These are phyloP conservation scores for Lampropteryx suffumata DNA, from an alignment of 2,888 invertebrate species.

Conservation along the genomic window DNA sequence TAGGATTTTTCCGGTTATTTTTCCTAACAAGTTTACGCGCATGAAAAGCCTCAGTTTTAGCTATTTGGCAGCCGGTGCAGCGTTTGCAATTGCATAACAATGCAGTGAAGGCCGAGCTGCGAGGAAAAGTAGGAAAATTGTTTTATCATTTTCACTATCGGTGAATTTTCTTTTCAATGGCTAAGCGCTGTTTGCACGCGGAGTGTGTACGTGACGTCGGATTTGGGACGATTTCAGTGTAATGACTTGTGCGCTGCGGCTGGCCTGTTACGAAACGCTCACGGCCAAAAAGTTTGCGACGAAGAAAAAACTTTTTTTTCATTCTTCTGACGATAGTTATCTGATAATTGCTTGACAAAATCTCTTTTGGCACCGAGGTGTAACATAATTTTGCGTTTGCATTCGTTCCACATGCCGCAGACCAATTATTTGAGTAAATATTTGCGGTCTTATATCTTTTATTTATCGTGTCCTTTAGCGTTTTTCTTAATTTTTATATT, in stretches of 20 bases:
- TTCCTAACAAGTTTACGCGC: conserved; percentile 52
- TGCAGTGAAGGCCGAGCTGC: conserved; percentile 70
- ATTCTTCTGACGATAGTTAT: conserved; percentile 63
- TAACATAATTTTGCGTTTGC: conserved; percentile 49
- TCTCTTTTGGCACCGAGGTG: conserved; percentile 62
- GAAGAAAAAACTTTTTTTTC: conserved; percentile 60
- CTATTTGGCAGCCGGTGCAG: conserved; percentile 58
- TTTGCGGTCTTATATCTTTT: conserved; percentile 44
- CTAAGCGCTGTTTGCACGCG: conserved; percentile 49
- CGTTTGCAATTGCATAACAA: conserved; percentile 75
- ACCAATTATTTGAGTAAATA: conserved; percentile 61
- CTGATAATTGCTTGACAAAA: conserved; percentile 68
- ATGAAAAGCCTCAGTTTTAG: conserved; percentile 50
- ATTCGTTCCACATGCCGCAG: conserved; percentile 40
- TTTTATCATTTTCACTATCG: conserved; percentile 47
- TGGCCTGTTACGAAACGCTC: conserved; percentile 67
- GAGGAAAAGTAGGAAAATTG: conserved; percentile 62
- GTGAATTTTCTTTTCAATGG: conserved; percentile 55
- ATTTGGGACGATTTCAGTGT: conserved; percentile 68
- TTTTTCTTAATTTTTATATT: conserved; percentile 47
- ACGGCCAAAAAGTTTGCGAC: conserved; percentile 58
- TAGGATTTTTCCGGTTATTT: conserved; percentile 60
- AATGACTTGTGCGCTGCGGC: conserved; percentile 51
- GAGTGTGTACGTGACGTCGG: conserved; percentile 50
- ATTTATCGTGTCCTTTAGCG: conserved; percentile 48